These are phyloP conservation scores for Aphelenchoides besseyi DNA, from an alignment of 1,140 invertebrate species.

Conservation along the genomic window DNA sequence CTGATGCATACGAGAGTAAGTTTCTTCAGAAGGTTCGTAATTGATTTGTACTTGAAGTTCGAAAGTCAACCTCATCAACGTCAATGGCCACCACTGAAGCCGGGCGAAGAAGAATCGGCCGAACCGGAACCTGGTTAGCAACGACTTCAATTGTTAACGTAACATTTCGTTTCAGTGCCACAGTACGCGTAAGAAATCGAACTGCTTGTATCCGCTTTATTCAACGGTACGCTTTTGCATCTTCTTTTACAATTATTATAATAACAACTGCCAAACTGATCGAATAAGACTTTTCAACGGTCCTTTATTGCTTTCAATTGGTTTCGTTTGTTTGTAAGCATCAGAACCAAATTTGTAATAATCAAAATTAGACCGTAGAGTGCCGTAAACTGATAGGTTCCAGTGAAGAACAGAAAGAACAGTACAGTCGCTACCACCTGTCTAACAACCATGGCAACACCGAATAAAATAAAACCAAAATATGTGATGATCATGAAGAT, in stretches of 20 bases:
- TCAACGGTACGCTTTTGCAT: too few species aligned
- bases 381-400: neutral
- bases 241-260: neutral
- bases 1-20: slow-evolving; percentile 28
- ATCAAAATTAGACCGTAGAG: neutral
- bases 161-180: slow-evolving; percentile 1
- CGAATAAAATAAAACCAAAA: slow-evolving; percentile 1
- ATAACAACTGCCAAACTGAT: neutral
- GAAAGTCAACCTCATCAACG: neutral
- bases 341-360: neutral
- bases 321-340: neutral
- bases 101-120: slow-evolving; percentile 3
- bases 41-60: too few species aligned
- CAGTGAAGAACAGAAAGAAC: neutral
- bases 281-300: neutral
- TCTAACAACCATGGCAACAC: neutral
- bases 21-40: too few species aligned
- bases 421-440: neutral
- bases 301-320: neutral
- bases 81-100: slow-evolving; percentile 20
- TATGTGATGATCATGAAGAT: neutral
- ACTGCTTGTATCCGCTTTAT: neutral
- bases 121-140: neutral
- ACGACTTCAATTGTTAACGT: neutral
- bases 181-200: slow-evolving; percentile 9